Percentiles rank a stretch among this genome's conserved stretches.
Conservation (phyloP, 2,888 invertebrate species). For the Sarcophaga subvicina region DNA sequence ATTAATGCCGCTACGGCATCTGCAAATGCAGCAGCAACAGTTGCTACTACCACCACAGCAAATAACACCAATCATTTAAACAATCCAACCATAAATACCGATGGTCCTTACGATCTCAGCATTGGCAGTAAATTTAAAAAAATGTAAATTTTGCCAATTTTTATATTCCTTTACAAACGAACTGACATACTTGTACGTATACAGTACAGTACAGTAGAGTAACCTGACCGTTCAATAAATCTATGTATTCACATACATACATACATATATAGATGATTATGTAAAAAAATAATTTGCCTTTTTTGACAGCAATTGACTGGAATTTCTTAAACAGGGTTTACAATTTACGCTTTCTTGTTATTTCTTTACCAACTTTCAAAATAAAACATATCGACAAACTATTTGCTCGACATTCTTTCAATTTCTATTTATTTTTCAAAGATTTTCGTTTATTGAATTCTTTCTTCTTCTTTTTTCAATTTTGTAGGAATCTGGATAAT, state of each 20-base stretch:
- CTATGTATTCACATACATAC: background rate
- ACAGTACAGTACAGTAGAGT: background rate
- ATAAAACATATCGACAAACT: too few relatives aligned
- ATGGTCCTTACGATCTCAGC: slow-evolving; percentile 77
- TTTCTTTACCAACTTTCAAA: too few relatives aligned
- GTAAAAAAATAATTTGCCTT: too few relatives aligned
- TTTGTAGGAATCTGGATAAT: slow-evolving; percentile 84
- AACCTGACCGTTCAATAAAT: background rate
- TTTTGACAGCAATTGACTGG: too few relatives aligned
- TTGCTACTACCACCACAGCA: slow-evolving; percentile 12
- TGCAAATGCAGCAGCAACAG: slow-evolving; percentile 52
- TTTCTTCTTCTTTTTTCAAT: slow-evolving; percentile 4
- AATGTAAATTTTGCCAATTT: slow-evolving; percentile 58
- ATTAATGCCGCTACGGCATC: slow-evolving; percentile 60
- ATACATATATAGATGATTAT: too few relatives aligned
- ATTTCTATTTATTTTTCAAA: background rate
- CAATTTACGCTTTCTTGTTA: too few relatives aligned
- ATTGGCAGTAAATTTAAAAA: slow-evolving; percentile 72
- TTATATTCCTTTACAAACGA: slow-evolving; percentile 74
- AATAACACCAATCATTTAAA: slow-evolving; percentile 25
- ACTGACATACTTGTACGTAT: background rate
- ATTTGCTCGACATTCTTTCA: background rate
- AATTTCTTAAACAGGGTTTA: too few relatives aligned
- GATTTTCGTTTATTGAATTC: background rate
- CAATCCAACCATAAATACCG: slow-evolving; percentile 59